phyloP scores from a whole-genome alignment of 2,888 invertebrate species.

The Microctonus hyperodae region DNA sequence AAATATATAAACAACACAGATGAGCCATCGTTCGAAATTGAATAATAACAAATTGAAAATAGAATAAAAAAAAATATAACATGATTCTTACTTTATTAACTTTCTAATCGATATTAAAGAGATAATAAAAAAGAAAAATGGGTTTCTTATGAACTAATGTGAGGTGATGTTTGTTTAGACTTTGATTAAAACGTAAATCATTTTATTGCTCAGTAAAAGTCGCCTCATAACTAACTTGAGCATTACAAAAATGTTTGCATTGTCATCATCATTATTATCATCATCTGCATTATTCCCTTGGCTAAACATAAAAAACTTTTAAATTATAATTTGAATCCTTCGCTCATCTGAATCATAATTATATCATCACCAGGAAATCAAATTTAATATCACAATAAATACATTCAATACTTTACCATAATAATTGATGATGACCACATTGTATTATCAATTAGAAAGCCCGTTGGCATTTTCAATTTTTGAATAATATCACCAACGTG shows the following conservation, averaged over 20 bases:
- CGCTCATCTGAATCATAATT: not conserved
- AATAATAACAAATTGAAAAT: not conserved
- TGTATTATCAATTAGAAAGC: conserved; percentile 1
- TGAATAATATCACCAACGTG: not conserved
- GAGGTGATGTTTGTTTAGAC: conserved; percentile 45
- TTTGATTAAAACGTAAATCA: conserved; percentile 44
- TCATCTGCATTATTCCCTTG: not conserved
- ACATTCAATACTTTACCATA: not conserved
- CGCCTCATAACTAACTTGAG: not conserved
- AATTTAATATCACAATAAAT: not conserved
- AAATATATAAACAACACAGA: not conserved
- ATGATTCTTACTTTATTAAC: conserved; percentile 5
- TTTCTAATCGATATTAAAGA: not conserved
- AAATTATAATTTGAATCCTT: not conserved
- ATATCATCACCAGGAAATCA: not conserved
- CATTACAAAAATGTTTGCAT: not conserved
- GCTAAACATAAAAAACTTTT: too few species aligned
- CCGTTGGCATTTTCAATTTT: conserved; percentile 7
- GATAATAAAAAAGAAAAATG: conserved; percentile 11
- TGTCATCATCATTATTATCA: not conserved
- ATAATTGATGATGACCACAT: not conserved
- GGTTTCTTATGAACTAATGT: conserved; percentile 36
- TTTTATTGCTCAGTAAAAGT: conserved; percentile 33
- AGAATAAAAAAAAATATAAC: not conserved
- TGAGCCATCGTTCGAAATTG: not conserved